Conservation (phyloP, 1,140 invertebrate species). For the Campoletis sonorensis region DNA sequence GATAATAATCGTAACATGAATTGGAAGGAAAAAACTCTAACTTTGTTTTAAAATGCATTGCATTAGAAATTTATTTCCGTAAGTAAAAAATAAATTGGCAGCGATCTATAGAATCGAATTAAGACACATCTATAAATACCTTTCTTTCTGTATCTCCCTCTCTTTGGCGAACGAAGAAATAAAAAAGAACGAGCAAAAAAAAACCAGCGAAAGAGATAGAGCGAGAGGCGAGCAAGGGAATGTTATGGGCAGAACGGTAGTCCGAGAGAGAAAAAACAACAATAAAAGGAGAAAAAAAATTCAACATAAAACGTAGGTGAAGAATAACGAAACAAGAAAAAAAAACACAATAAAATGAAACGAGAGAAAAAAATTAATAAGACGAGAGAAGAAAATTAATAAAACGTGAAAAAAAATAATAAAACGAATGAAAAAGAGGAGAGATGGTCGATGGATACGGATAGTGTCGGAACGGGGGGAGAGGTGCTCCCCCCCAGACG, state of each 20-base stretch:
- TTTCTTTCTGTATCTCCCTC: slow-evolving; percentile 29
- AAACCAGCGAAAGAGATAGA: slow-evolving; percentile 47
- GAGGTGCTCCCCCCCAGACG: neutral
- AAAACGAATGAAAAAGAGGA: no score
- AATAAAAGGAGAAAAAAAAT: slow-evolving; percentile 24
- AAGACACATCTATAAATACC: slow-evolving; percentile 76
- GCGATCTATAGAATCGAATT: slow-evolving; percentile 72
- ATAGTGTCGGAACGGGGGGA: slow-evolving; percentile 14
- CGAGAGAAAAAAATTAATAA: no score
- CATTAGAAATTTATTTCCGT: no score
- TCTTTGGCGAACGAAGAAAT: slow-evolving; percentile 55
- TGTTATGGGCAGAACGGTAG: neutral
- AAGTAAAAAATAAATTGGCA: no score
- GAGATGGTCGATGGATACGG: neutral
- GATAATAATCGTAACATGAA: no score
- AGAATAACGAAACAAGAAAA: no score
- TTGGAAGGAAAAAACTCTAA: no score
- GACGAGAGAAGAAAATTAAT: no score
- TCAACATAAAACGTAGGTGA: no score
- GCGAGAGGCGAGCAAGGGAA: slow-evolving; percentile 19
- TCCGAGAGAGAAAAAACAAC: slow-evolving; percentile 53
- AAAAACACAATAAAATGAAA: no score
- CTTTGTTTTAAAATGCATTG: no score
- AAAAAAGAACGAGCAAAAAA: slow-evolving; percentile 43
- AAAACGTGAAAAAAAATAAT: no score